These are phyloP conservation scores for Drusus annulatus DNA, from an alignment of 1,140 invertebrate species.

Conservation along the genomic window DNA sequence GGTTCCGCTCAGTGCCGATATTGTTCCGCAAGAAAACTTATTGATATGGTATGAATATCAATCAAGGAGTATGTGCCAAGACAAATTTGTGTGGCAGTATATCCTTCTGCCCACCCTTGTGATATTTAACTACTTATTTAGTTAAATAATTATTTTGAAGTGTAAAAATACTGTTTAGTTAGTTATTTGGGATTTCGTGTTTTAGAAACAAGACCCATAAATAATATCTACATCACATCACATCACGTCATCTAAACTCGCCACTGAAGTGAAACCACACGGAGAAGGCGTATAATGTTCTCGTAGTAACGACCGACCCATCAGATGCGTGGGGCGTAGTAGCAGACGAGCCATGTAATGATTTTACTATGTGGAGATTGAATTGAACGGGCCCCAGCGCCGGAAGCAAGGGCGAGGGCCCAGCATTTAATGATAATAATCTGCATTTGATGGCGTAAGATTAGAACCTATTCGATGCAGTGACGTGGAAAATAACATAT, in stretches of 20 bases:
- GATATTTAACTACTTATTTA: too few species aligned
- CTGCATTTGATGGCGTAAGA: slow-evolving; percentile 2
- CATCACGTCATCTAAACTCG: neutral
- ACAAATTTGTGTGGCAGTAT: too few species aligned
- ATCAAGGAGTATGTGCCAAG: too few species aligned
- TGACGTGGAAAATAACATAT: slow-evolving; percentile 26
- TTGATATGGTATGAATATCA: too few species aligned
- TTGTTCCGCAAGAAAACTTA: too few species aligned
- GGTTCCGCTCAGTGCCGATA: too few species aligned
- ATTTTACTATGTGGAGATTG: slow-evolving; percentile 1
- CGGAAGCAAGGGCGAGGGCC: slow-evolving; percentile 24
- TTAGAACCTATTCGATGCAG: neutral
- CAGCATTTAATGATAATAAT: neutral
- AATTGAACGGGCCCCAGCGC: slow-evolving; percentile 2
- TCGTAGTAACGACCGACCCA: neutral
- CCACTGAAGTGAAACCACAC: neutral
- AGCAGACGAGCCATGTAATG: neutral
- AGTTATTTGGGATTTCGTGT: too few species aligned
- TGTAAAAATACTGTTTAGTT: too few species aligned
- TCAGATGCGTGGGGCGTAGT: neutral
- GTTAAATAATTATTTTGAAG: too few species aligned
- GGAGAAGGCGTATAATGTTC: neutral
- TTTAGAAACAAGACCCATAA: neutral
- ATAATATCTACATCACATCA: neutral
- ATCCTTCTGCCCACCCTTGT: too few species aligned